Evolutionary conservation across 2,888 invertebrate genomes (phyloP).

Genomic region (Pterostichus niger): DNA sequence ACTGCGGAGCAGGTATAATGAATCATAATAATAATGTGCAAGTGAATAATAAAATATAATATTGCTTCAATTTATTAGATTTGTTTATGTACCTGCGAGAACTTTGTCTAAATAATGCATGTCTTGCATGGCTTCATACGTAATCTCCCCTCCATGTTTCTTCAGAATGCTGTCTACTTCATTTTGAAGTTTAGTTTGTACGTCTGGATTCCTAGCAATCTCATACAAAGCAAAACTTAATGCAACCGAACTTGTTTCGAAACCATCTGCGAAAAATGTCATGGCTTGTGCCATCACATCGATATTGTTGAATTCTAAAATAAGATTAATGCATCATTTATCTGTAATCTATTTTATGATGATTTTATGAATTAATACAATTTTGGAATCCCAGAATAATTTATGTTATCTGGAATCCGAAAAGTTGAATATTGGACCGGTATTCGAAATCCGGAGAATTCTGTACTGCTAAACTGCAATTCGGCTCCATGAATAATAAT

Average conservation of each 20-base stretch:
- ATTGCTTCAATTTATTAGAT: neutral
- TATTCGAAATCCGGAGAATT: too few species aligned
- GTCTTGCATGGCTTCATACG: conserved; percentile 75
- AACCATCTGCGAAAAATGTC: conserved; percentile 77
- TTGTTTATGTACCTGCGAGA: conserved; percentile 71
- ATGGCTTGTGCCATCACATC: conserved; percentile 74
- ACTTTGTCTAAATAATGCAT: conserved; percentile 78
- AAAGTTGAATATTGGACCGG: too few species aligned
- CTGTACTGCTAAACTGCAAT: too few species aligned
- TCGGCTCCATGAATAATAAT: too few species aligned
- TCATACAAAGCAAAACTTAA: conserved; percentile 75
- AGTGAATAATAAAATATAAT: neutral
- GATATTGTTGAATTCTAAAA: conserved; percentile 71
- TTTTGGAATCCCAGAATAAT: too few species aligned
- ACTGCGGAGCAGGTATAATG: too few species aligned
- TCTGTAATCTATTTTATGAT: too few species aligned
- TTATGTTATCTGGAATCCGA: too few species aligned
- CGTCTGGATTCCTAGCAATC: conserved; percentile 74
- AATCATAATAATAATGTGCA: too few species aligned
- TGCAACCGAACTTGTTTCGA: conserved; percentile 77
- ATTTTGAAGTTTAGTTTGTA: conserved; percentile 75
- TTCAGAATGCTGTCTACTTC: conserved; percentile 74
- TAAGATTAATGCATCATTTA: neutral
- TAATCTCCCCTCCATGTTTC: conserved; percentile 73
- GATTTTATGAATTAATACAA: too few species aligned